phyloP scores from a whole-genome alignment of 2,113 vertebrate genomes.

The Hippocampus zosterae region DNA sequence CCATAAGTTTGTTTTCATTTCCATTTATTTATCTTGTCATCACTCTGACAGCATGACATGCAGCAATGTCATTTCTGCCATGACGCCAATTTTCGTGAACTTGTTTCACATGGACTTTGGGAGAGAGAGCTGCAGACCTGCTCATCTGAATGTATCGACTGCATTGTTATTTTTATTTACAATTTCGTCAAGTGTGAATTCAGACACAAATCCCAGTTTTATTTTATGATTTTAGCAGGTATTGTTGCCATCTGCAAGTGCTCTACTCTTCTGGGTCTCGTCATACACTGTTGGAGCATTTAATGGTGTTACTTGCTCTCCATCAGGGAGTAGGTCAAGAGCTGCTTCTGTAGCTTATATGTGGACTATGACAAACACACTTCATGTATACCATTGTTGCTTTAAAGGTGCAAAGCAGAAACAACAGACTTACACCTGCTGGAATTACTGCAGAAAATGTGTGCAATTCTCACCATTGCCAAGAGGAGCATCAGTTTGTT shows the following conservation, averaged over 20 bases:
- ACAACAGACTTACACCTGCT: slow-evolving; percentile 26
- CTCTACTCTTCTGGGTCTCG: slow-evolving; percentile 23
- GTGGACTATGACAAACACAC: slow-evolving; percentile 40
- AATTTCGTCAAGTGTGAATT: slow-evolving; percentile 7
- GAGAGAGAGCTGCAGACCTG: slow-evolving; percentile 11
- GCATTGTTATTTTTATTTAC: background rate
- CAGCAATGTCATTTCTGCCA: background rate
- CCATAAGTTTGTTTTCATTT: background rate
- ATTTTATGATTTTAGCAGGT: background rate
- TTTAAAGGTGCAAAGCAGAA: background rate
- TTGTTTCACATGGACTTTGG: background rate
- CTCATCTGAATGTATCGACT: slow-evolving; percentile 25
- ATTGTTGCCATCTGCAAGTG: slow-evolving; percentile 17
- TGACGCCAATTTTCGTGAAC: background rate
- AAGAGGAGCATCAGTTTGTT: slow-evolving; percentile 9
- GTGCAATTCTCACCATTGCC: slow-evolving; percentile 43
- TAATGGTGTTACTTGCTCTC: slow-evolving; percentile 11
- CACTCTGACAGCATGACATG: background rate
- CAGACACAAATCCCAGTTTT: background rate
- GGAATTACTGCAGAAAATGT: slow-evolving; percentile 26
- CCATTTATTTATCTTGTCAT: background rate
- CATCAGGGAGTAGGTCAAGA: slow-evolving; percentile 3
- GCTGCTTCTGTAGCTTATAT: background rate
- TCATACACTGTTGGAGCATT: slow-evolving; percentile 2
- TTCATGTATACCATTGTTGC: slow-evolving; percentile 42